Percentiles rank a stretch among this genome's conserved stretches.
phyloP scores from a whole-genome alignment of 2,888 invertebrate genomes.

The Bhutanitis thaidina region DNA sequence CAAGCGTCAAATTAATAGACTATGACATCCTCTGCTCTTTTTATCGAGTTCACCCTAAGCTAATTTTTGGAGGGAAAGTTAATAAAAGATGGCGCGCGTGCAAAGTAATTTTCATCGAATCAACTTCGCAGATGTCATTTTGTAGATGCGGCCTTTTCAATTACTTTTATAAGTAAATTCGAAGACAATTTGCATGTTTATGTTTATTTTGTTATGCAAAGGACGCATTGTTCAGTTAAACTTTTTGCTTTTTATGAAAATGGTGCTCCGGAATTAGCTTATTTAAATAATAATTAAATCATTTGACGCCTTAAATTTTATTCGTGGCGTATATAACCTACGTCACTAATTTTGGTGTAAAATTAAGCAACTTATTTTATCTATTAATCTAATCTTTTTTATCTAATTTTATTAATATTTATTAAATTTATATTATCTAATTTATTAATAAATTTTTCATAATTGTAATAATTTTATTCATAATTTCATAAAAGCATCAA shows the following conservation, averaged over 20 bases:
- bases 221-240: constrained; percentile 47
- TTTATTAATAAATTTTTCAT: no score
- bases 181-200: constrained; percentile 67
- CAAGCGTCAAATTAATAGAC: constrained; percentile 11
- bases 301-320: constrained; percentile 1
- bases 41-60: constrained; percentile 21
- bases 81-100: constrained; percentile 35
- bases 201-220: constrained; percentile 26
- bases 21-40: constrained; percentile 1
- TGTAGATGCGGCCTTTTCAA: constrained; percentile 55
- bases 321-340: no score
- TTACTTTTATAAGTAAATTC: constrained; percentile 71
- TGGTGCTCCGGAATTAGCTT: constrained; percentile 28
- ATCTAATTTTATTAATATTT: no score
- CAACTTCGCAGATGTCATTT: constrained; percentile 59
- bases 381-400: no score
- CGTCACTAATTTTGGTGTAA: no score
- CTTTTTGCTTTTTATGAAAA: constrained; percentile 35
- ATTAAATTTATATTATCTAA: no score
- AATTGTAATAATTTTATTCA: no score
- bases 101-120: constrained; percentile 61
- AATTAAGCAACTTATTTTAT: no score
- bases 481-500: no score
- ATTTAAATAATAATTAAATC: constrained; percentile 26
- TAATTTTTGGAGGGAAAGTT: constrained; percentile 35